A percentile compares a stretch with the other conserved stretches of the same genome.
Evolutionary conservation across 2,888 invertebrate genomes (phyloP).

Genomic region (Synergus japonicus): DNA sequence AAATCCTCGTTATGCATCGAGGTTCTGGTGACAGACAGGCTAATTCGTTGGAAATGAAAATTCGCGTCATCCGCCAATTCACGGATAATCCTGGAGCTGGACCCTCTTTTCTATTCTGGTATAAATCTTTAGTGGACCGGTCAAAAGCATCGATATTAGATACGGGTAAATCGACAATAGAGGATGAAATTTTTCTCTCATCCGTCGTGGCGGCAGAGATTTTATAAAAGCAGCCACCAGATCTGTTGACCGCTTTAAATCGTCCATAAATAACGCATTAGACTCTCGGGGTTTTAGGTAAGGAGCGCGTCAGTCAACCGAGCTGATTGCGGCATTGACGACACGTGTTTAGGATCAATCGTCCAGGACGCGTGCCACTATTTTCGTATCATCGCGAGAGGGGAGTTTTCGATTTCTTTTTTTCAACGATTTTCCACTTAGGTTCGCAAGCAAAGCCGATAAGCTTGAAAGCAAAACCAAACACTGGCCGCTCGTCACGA

Average conservation of each 20-base stretch:
- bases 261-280: conserved; percentile 76
- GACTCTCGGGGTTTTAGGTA: conserved; percentile 58
- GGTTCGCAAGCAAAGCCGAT: conserved; percentile 45
- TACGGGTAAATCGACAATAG: conserved; percentile 19
- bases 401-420: conserved; percentile 54
- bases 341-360: conserved; percentile 76
- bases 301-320: conserved; percentile 71
- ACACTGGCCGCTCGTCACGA: conserved; percentile 39
- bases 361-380: conserved; percentile 74
- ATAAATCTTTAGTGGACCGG: conserved; percentile 21
- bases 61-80: conserved; percentile 60
- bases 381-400: conserved; percentile 75
- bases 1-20: conserved; percentile 1
- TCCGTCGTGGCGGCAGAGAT: background rate
- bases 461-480: conserved; percentile 46
- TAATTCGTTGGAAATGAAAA: conserved; percentile 69
- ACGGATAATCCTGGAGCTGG: conserved; percentile 44
- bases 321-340: conserved; percentile 76
- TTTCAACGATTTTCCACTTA: conserved; percentile 47
- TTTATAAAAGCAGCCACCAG: conserved; percentile 24
- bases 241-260: conserved; percentile 72
- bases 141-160: conserved; percentile 28
- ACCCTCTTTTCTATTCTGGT: conserved; percentile 8
- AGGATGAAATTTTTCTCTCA: conserved; percentile 21
- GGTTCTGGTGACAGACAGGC: conserved; percentile 63